Conservation (phyloP, 2,113 vertebrate species). For the Heterochromis multidens region DNA sequence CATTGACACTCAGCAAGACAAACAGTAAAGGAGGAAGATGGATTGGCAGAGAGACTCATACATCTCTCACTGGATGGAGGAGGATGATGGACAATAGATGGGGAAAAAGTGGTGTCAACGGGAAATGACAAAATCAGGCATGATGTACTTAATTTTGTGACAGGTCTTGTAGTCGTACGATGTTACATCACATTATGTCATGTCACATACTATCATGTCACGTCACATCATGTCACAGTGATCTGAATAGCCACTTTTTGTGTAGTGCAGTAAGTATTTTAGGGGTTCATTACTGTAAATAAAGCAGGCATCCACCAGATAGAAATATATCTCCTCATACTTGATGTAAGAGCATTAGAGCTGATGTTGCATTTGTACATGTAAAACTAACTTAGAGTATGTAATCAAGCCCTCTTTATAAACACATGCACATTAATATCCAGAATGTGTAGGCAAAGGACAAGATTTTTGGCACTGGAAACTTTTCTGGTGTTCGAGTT, state of each 20-base stretch:
- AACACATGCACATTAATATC: not conserved
- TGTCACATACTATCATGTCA: not conserved
- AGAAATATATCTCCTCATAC: not conserved
- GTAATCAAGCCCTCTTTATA: accelerated
- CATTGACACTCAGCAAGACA: conserved; percentile 57
- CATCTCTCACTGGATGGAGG: conserved; percentile 11
- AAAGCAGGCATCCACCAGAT: not conserved
- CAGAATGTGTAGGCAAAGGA: not conserved
- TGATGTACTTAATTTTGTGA: not conserved
- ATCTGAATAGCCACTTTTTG: not conserved
- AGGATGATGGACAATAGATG: conserved; percentile 26
- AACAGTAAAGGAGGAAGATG: conserved; percentile 42
- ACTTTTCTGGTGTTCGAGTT: not conserved
- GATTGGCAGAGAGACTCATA: conserved; percentile 28
- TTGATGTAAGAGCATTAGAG: too few relatives aligned
- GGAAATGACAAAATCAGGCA: conserved; percentile 5
- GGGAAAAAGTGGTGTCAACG: not conserved
- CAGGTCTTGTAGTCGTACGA: not conserved
- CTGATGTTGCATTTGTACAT: too few relatives aligned
- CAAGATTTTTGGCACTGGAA: not conserved
- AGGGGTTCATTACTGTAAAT: not conserved
- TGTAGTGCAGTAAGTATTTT: not conserved
- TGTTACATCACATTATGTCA: not conserved
- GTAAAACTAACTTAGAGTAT: not conserved
- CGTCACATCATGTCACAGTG: not conserved